Evolutionary conservation across 1,140 invertebrate genomes (phyloP), one percentile per base, ranked within the genome.

Genomic region (Leucophenga varia): DNA sequence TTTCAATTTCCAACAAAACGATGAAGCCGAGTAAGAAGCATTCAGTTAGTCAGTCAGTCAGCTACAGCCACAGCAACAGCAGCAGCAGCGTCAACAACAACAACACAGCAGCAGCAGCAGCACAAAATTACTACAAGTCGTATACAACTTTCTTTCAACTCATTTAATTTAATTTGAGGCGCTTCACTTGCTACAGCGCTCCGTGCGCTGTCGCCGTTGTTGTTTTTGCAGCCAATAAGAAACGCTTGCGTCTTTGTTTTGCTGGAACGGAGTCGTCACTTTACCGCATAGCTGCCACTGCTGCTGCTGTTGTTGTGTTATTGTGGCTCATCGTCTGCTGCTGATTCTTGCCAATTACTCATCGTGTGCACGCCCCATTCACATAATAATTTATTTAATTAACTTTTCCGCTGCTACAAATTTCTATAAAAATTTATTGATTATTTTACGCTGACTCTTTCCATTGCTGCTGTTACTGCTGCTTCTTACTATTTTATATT

Each of bases 351-450:
- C 63, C 63, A 65, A 65, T 65, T 65, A 65, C 63, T 65, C 63
- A 65, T 65, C 63, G 63, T 61, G 63, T 61, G 63, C 61, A 64
- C 61, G 61, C 63, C 63, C 63, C 63, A 67, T 67, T 67, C 63
- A 67, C 57, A 67, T 67, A 67, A 67, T 68, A 67, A 68, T 67
- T 67, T 67, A 67, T 67, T 67, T 67, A 67, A 67, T 67, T 67
- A 67, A 68, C 59, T 68, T 67, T 67, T 67, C 64, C 64, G 58
- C 58, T 64, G 57, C 63, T 63, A 59, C 56, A 67, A 65, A 65
- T 53, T 57, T 67, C 59, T 67, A 59, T 63, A 59, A 56, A 59
- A 54, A 54, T 58, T 50, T 63, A 67, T 61, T 65, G 58, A 67
- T 67, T 65, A 54, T 51, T 61, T 40, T 56, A n/a, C n/a, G n/a